Conservation (phyloP, 1,140 invertebrate species). For the Homarus americanus region DNA sequence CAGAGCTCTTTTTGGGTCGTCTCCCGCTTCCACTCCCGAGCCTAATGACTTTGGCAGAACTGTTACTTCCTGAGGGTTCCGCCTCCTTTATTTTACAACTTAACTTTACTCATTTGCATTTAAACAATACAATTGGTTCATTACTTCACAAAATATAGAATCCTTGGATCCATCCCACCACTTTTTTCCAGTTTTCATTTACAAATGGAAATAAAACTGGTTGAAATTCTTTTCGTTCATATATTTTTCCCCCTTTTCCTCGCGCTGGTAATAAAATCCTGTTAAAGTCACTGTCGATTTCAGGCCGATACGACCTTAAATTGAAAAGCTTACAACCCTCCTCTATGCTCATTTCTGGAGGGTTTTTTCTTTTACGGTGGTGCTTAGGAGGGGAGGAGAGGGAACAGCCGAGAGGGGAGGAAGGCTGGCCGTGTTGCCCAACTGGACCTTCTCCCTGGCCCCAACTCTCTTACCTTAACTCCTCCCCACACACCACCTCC, state of each 20-base stretch:
- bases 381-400: constrained; percentile 1
- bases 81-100: too few relatives aligned
- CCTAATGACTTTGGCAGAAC: background rate
- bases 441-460: too few relatives aligned
- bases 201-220: too few relatives aligned
- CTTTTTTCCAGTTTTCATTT: background rate
- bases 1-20: background rate
- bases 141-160: background rate
- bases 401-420: too few relatives aligned
- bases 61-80: background rate
- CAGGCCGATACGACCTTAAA: constrained; percentile 41
- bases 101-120: too few relatives aligned
- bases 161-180: background rate
- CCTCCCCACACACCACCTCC: background rate
- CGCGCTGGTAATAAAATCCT: background rate
- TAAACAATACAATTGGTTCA: too few relatives aligned
- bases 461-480: background rate
- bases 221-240: too few relatives aligned
- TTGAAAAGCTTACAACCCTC: constrained; percentile 53
- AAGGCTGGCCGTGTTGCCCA: too few relatives aligned
- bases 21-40: background rate
- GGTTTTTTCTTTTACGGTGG: constrained; percentile 2
- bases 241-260: background rate
- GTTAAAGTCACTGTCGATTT: constrained; percentile 45
- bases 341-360: constrained; percentile 37